Base-by-base conservation (phyloP, 2,888 invertebrate genomes). In the Argyresthia goedartella region DNA sequence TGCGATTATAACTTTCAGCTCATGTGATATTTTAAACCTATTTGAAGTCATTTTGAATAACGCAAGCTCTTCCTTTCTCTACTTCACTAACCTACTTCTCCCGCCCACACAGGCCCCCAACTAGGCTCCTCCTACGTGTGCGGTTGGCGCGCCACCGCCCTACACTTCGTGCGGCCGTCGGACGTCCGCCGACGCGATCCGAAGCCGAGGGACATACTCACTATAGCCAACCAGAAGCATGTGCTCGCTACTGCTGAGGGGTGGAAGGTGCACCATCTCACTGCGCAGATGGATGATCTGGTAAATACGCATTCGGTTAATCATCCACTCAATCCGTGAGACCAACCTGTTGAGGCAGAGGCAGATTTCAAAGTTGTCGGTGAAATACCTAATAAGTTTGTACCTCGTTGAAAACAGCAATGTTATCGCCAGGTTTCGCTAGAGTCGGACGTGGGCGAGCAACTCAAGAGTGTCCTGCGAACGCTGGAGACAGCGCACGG, bases 261-360 rank as follows among this genome's bases (percentile, higher is more conserved):
- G 0, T 98, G 98, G 98, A 98, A 97, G 84, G 90, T 98, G 55
- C 92, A 95, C 84, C 96, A 97, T 73, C 89, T 98, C 61, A 94
- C 94, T 42, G 92, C 95, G 45, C 97, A 97, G 87, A 94, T 98
- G 92, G 95, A 97, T 67, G 95, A 97, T 75, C 84, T 97, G 89
- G 96, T 96, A 82, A 8, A 42, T 25, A 11, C 13, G 1, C 8
- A 11, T 13, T 14, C n/a, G 13, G 4, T 39, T 3, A 11, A 1
- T n/a, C n/a, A 39, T 39, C 8, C 39, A 3, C 8, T 39, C 39
- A 11, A 39, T 3, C 8, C 39, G 9, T 6, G 11, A 39, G 39
- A 39, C 39, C 39, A 39, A 39, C n/a, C 39, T 10, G 39, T 8
- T 39, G 3, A 39, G 4, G 39, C n/a, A 39, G 39, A 8, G 7